Evolutionary conservation across 2,888 invertebrate genomes (phyloP), one percentile per base, ranked within the genome.

Genomic region (Laspeyria flexula): DNA sequence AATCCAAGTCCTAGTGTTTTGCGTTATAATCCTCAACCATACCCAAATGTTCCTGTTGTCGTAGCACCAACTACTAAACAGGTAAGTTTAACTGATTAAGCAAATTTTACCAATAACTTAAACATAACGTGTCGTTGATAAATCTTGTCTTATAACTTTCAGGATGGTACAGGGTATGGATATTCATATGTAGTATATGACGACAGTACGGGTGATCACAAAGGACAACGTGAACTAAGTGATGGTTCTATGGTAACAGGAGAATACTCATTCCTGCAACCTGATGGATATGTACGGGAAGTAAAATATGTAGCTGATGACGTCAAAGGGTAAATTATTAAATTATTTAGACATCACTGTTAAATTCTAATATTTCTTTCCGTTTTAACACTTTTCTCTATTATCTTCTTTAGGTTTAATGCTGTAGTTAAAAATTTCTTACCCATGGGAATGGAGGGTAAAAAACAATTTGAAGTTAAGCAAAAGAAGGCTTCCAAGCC

Each of bases 151-250:
- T 25, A 4, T 3, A 7, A 7, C 4, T 25, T 7, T 21, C 47
- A 89, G 90, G 80, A 79, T 7, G 45, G 73, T 9, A 51, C 70
- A 6, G 77, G 81, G 5, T 92, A 90, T 43, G 82, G 91, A 71
- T 93, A 93, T 66, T 90, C 91, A 3, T 94, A 94, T 63, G 85
- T 91, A 25, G 93, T 94, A 1, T 88, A 91, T 58, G 93, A 94
- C 60, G 89, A 90, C 44, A 80, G 85, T 51, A 93, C 94, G 13
- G 94, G 94, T 21, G 94, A 94, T 62, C 86, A 89, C 53, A 93
- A 93, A 65, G 79, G 86, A 12, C 93, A 93, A 75, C 88, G 87
- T 45, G 94, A 94, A 68, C 75, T 83, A 11, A 91, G 93, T 54
- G 93, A 93, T 65, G 93, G 93, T 4, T 86, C 88, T 50, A 85